These are phyloP conservation scores for Calyptomena viridis DNA, from an alignment of 2,113 vertebrate species.

Conservation along the genomic window DNA sequence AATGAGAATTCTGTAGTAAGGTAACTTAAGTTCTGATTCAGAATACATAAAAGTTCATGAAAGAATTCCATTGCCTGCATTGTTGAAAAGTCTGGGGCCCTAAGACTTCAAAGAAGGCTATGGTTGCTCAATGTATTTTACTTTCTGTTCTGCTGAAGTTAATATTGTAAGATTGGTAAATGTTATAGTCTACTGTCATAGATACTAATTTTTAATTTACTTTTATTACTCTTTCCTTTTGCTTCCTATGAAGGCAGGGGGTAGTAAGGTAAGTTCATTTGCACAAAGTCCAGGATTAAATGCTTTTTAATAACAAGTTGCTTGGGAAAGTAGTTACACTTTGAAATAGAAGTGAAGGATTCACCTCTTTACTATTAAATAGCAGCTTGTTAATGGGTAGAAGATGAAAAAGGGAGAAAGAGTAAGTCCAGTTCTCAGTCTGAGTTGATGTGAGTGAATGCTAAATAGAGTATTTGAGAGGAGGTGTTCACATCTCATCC, in stretches of 20 bases:
- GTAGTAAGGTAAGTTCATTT: constrained; percentile 91
- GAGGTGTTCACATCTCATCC: neutral
- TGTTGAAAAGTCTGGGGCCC: neutral
- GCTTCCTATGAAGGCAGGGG: constrained; percentile 90
- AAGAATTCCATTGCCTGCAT: neutral
- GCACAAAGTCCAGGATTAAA: neutral
- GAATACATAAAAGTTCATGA: neutral
- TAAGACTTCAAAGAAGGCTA: neutral
- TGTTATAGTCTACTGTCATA: neutral
- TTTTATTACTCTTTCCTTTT: constrained; percentile 73
- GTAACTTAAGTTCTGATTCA: neutral
- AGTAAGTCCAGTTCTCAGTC: neutral
- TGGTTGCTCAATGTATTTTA: neutral
- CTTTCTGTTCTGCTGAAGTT: neutral
- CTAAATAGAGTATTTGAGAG: neutral
- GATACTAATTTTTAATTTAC: constrained; percentile 67
- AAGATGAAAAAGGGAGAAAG: neutral
- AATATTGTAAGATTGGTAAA: neutral
- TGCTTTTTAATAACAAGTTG: neutral
- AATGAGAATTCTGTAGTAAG: neutral
- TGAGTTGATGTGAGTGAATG: neutral
- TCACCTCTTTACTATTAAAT: neutral
- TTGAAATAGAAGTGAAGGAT: neutral
- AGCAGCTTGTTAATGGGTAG: neutral
- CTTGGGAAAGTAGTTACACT: neutral